Base-by-base conservation (phyloP, 2,113 vertebrate genomes). In the Apodemus speciosus region DNA sequence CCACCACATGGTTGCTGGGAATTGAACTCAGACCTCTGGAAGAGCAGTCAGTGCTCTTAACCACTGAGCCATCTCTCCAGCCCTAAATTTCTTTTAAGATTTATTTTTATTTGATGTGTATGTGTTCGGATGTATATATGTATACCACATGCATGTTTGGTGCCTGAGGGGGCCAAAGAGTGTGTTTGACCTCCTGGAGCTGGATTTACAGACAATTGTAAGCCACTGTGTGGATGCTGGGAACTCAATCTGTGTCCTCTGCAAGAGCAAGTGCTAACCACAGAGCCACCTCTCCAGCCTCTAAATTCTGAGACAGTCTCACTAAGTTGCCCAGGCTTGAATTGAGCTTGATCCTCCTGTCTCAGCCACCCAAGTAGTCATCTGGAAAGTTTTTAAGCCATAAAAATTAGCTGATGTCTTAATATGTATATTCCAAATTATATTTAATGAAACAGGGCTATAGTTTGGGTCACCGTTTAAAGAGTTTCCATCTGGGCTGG, bases 371-470 rank as follows among this genome's bases (percentile, higher is more conserved):
- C 3, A 5, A 85, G 49, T 18, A 53, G 46, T 27, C 46, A 49
- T 88, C 80, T 91, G 69, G 32, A 86, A 9, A 49, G 69, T 77
- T 93, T 94, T 89, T n/a, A 88, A 93, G 76, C 76, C 64, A 64
- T 91, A n/a, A 86, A 96, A 86, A 69, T 94, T 35, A 85, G 56
- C 77, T 89, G 56, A 91, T 95, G 18, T 49, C 85, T 93, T 95
- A 71, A 8, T 91, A 32, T 94, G 46, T 93, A 51, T 85, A 88
- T 88, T 88, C 64, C 38, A 95, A 95, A 93, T 38, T 53, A 80
- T n/a, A 89, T 90, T 91, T 92, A 95, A 94, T 92, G 69, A 94
- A 95, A 92, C 25, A 75, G n/a, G 32, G 85, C 18, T 90, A 43
- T 92, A 18, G 35, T 23, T 56, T 88, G 72, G 21, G 51, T 92